Evolutionary conservation across 2,888 invertebrate species (phyloP).

Genomic region (Glyphotaelius pellucidus): DNA sequence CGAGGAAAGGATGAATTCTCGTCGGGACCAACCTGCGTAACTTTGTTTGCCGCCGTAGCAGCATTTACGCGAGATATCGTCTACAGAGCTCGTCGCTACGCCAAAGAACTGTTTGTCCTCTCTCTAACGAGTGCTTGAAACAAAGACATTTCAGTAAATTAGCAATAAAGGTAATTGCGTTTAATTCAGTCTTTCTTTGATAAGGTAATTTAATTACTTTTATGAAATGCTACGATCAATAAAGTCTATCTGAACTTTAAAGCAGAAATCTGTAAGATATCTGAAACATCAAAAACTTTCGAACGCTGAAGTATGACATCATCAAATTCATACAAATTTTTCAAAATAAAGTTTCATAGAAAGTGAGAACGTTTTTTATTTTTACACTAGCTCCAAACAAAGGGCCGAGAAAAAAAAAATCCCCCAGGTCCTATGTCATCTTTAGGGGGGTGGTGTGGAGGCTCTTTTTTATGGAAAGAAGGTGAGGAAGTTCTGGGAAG

Average conservation of each 20-base stretch:
- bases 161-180: constrained; percentile 35
- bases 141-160: constrained; percentile 35
- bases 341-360: too few species aligned
- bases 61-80: not conserved
- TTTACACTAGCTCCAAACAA: too few species aligned
- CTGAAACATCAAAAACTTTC: not conserved
- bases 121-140: constrained; percentile 20
- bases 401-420: too few species aligned
- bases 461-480: too few species aligned
- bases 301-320: not conserved
- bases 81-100: not conserved
- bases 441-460: too few species aligned
- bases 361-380: too few species aligned
- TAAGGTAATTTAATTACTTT: constrained; percentile 25
- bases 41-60: constrained; percentile 58
- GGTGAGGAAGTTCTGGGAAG: too few species aligned
- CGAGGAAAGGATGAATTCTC: constrained; percentile 64
- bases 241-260: not conserved
- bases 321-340: not conserved
- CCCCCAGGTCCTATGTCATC: too few species aligned
- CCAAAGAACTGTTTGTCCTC: constrained; percentile 4
- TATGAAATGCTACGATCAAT: not conserved
- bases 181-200: constrained; percentile 37
- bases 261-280: not conserved
- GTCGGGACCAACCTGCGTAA: constrained; percentile 64